Base-by-base conservation (phyloP, 2,113 vertebrate species). In the Gracilinanus agilis region DNA sequence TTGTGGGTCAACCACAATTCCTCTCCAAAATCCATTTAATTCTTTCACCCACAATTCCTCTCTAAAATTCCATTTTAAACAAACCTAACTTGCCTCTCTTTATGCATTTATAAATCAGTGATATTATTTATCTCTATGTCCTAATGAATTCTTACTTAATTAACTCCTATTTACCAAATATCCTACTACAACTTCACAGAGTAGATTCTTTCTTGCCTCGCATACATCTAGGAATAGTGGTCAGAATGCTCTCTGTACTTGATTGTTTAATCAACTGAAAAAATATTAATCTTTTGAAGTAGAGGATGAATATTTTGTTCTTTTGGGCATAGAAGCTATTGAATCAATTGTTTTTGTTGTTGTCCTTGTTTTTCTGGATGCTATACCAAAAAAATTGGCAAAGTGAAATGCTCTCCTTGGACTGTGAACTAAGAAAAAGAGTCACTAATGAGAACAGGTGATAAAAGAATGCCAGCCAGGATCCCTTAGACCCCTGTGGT, bases 201-300 rank as follows among this genome's bases (percentile, higher is more conserved):
- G 56, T 92, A 44, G 89, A 44, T 94, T 83, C 95, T 96, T 94
- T 95, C 96, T 96, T 95, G 96, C 97, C 97, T 97, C 95, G 94
- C 93, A 96, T 91, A 96, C 95, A 94, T 97, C 96, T 96, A 54
- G 93, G 91, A 53, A 27, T 67, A 92, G 91, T 2, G 0, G 92
- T 92, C 94, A 89, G 89, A 96, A 12, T 40, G 67, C 89, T 93
- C 25, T 61, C n/a, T 92, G 97, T 96, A 96, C 91, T 97, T 96
- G 95, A 96, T 93, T 91, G 96, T 95, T 97, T 96, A 97, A 93
- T 96, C 97, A 97, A 96, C 92, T 97, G 96, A 97, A 96, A 97
- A 96, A 97, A 95, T 96, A 97, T 98, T 97, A 95, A 97, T 97
- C 97, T 96, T 96, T 96, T 97, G 92, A 96, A 95, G 97, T 95